phyloP scores from a whole-genome alignment of 2,113 vertebrate genomes.

The Stictonetta naevosa region DNA sequence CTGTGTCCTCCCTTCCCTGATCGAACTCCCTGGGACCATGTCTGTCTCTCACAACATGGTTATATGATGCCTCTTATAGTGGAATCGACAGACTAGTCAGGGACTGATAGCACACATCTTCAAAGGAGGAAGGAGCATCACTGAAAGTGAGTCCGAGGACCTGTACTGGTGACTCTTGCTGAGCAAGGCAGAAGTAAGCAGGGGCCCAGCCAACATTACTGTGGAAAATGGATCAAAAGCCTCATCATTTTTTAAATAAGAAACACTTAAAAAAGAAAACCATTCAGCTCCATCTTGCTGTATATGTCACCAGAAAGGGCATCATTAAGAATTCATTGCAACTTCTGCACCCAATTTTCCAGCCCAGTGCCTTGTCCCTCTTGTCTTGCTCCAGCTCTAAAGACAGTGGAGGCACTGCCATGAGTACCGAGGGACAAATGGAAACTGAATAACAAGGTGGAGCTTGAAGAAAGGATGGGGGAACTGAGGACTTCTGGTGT shows the following conservation, averaged over 20 bases:
- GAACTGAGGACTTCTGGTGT: background rate
- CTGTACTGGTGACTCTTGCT: background rate
- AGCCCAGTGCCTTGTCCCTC: constrained; percentile 70
- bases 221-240: constrained; percentile 48
- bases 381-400: constrained; percentile 54
- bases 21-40: background rate
- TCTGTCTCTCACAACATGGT: background rate
- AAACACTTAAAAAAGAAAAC: constrained; percentile 38
- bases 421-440: background rate
- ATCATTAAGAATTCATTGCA: constrained; percentile 77
- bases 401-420: constrained; percentile 28
- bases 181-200: constrained; percentile 15
- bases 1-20: background rate
- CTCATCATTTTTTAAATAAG: constrained; percentile 59
- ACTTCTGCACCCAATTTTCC: constrained; percentile 79
- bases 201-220: background rate
- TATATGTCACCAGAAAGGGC: constrained; percentile 34
- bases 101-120: background rate
- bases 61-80: background rate
- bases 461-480: background rate
- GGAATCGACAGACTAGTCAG: background rate
- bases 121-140: background rate
- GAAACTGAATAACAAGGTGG: constrained; percentile 58
- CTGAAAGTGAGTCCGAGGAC: background rate
- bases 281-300: constrained; percentile 24